Conservation (phyloP, 2,113 vertebrate genomes). For the Natator depressus region DNA sequence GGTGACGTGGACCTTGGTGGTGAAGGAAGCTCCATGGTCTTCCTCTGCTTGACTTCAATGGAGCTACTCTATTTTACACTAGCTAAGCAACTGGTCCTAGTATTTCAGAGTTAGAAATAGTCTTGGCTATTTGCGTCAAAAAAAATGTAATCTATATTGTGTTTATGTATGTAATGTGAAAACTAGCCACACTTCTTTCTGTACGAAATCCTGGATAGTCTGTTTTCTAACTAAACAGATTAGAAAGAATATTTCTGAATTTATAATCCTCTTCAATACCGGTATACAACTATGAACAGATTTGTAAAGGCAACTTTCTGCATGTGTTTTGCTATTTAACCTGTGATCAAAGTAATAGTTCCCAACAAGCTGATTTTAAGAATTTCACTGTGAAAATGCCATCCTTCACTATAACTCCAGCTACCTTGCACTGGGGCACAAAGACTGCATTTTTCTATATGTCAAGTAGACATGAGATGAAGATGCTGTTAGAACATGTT, state of each 20-base stretch:
- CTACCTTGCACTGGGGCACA: not conserved
- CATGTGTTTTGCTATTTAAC: not conserved
- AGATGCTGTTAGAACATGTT: not conserved
- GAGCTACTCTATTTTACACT: not conserved
- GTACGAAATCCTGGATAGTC: not conserved
- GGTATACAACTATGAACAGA: constrained; percentile 67
- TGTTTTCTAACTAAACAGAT: constrained; percentile 56
- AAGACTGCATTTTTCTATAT: not conserved
- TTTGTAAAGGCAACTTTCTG: constrained; percentile 53
- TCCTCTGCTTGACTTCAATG: not conserved
- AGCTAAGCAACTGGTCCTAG: not conserved
- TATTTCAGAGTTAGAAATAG: not conserved
- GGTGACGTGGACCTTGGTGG: not conserved
- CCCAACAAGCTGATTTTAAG: not conserved
- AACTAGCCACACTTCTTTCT: not conserved
- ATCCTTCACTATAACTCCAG: not conserved
- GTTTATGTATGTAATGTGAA: not conserved
- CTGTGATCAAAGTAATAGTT: not conserved
- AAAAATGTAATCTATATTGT: not conserved
- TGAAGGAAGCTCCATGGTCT: not conserved
- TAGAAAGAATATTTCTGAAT: constrained; percentile 60
- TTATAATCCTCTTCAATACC: constrained; percentile 58
- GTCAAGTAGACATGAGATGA: not conserved
- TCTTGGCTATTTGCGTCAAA: not conserved
- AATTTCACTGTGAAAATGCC: not conserved